Evolutionary conservation across 2,888 invertebrate genomes (phyloP).

Genomic region (Metopia argyrocephala): DNA sequence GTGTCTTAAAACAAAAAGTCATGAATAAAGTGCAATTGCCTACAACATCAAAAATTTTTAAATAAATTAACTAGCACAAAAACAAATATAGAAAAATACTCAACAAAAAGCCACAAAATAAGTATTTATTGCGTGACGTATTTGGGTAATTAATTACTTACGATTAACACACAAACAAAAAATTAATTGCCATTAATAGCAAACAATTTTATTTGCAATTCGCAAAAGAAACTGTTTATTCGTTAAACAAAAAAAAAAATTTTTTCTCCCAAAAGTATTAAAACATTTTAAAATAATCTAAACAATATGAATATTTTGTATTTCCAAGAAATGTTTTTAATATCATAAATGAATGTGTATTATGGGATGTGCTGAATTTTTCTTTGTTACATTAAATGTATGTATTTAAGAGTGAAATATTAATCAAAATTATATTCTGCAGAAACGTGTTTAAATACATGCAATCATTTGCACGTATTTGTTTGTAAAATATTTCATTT

Average conservation of each 20-base stretch:
- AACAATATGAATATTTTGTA: constrained; percentile 8
- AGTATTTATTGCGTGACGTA: constrained; percentile 21
- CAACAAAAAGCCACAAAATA: background rate
- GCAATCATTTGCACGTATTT: background rate
- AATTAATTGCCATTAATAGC: constrained; percentile 25
- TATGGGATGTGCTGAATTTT: background rate
- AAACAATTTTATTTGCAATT: constrained; percentile 25
- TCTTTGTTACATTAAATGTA: too few species aligned
- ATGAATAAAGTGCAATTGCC: background rate
- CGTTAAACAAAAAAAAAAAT: background rate
- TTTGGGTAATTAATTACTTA: constrained; percentile 34
- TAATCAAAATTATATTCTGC: background rate
- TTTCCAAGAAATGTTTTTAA: background rate
- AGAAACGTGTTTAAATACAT: background rate
- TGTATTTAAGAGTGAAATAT: constrained; percentile 11
- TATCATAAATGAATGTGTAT: background rate
- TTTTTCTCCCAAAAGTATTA: too few species aligned
- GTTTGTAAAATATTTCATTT: background rate
- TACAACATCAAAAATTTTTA: background rate
- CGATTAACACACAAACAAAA: constrained; percentile 14
- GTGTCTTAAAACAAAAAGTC: background rate
- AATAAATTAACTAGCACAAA: background rate
- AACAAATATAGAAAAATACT: background rate
- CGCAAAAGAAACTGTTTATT: constrained; percentile 9
- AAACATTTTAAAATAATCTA: background rate